Base-by-base conservation (phyloP, 2,797 vertebrate genomes). In the Tamandua tetradactyla region DNA sequence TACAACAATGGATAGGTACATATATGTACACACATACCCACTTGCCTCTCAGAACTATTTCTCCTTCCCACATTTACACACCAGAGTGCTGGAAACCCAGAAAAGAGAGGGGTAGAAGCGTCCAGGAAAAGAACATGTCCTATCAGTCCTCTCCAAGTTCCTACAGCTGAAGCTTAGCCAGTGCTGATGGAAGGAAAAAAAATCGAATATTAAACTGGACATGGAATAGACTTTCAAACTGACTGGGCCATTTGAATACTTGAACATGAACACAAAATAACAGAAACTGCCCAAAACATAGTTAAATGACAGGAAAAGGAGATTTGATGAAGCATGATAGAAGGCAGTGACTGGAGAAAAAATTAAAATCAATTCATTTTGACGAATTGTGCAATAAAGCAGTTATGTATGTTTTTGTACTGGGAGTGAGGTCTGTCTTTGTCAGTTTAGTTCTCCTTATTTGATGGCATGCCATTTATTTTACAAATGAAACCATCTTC, bases 361-460 rank as follows among this genome's bases (percentile, higher is more conserved):
- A 81, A 80, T 66, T 78, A 85, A 96, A 83, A 91, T 93, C 61
- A 90, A 88, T 96, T 95, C 35, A 52, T 94, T 81, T 71, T 95
- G 86, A 90, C 80, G 47, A 81, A 85, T 40, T 78, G 35, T 85
- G 18, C 8, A 71, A 68, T 88, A 72, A 94, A 76, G 74, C 7
- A 47, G 47, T 81, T 80, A 68, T 7, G 1, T 84, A 61, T 55
- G 62, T 76, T 32, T 91, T 88, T 49, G 7, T 84, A 49, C 68
- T 17, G 7, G 42, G 57, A 72, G 47, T 76, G 55, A 85, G 15
- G 12, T 68, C 69, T 75, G n/a, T 87, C 66, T 96, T 74, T 72
- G 72, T 89, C 81, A 92, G 59, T 30, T 88, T 86, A 64, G 30
- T 32, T 22, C 27, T 76, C 22, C 47, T 94, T 85, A 90, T 62